phyloP scores from a whole-genome alignment of 2,888 invertebrate genomes.

The Tortricodes alternella region DNA sequence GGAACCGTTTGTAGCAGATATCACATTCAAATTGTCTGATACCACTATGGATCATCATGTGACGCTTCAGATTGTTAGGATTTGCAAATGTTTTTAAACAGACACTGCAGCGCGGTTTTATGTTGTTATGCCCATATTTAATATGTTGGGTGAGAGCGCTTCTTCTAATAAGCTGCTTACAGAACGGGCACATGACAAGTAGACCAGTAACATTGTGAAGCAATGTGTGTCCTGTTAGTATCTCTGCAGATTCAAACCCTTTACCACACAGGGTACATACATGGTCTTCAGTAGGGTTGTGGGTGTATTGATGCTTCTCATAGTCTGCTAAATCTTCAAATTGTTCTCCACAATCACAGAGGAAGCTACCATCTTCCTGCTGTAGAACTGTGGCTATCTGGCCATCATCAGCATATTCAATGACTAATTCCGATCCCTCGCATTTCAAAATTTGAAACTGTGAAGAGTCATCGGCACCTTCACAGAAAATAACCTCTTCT shows the following conservation, averaged over 20 bases:
- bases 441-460: constrained; percentile 74
- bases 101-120: constrained; percentile 68
- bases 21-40: constrained; percentile 75
- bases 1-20: constrained; percentile 71
- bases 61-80: constrained; percentile 74
- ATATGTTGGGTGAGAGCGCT: constrained; percentile 74
- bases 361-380: constrained; percentile 68
- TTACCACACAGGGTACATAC: constrained; percentile 73
- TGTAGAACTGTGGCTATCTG: constrained; percentile 68
- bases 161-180: constrained; percentile 63
- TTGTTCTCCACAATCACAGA: constrained; percentile 74
- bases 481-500: constrained; percentile 69
- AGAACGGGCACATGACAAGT: constrained; percentile 69
- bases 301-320: constrained; percentile 69
- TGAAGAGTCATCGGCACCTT: constrained; percentile 69
- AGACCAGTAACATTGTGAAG: constrained; percentile 62
- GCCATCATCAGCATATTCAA: constrained; percentile 73
- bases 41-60: constrained; percentile 77
- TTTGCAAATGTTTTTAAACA: constrained; percentile 77
- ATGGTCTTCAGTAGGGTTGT: constrained; percentile 65
- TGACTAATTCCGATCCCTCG: constrained; percentile 72
- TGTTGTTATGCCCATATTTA: constrained; percentile 70
- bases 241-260: constrained; percentile 73
- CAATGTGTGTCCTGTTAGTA: constrained; percentile 72
- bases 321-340: constrained; percentile 68